Percentiles rank a stretch among this genome's conserved stretches.
These are phyloP conservation scores for Antheraea yamamai DNA, from an alignment of 2,888 invertebrate species.

Conservation along the genomic window DNA sequence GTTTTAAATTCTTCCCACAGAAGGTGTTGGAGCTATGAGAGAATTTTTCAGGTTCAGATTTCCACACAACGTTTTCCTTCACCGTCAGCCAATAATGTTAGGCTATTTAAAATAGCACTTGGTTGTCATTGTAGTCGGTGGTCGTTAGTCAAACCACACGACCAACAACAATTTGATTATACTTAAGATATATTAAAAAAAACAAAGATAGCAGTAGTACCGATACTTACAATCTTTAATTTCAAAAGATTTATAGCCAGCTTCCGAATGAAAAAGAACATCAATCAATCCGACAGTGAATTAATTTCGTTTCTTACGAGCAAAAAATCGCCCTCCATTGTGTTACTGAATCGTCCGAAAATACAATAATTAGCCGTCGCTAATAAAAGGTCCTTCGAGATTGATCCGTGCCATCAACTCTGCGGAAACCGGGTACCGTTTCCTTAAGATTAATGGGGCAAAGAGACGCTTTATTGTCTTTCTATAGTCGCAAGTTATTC, in stretches of 20 bases:
- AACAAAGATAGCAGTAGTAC: background rate
- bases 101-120: too few relatives aligned
- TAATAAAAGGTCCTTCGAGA: conserved; percentile 14
- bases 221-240: background rate
- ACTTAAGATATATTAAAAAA: too few relatives aligned
- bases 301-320: conserved; percentile 3
- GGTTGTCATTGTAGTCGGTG: too few relatives aligned
- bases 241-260: background rate
- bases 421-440: background rate
- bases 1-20: too few relatives aligned
- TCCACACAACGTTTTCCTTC: too few relatives aligned
- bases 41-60: too few relatives aligned
- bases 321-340: conserved; percentile 9
- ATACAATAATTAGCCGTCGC: conserved; percentile 12
- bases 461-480: conserved; percentile 3
- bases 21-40: too few relatives aligned
- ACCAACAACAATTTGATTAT: too few relatives aligned
- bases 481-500: background rate
- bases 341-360: conserved; percentile 7
- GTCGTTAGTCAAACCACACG: too few relatives aligned
- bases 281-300: background rate
- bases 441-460: conserved; percentile 10
- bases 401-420: conserved; percentile 13
- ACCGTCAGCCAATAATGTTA: too few relatives aligned
- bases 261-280: background rate